Base-by-base conservation (phyloP, 2,888 invertebrate genomes). In the Trisateles emortualis region DNA sequence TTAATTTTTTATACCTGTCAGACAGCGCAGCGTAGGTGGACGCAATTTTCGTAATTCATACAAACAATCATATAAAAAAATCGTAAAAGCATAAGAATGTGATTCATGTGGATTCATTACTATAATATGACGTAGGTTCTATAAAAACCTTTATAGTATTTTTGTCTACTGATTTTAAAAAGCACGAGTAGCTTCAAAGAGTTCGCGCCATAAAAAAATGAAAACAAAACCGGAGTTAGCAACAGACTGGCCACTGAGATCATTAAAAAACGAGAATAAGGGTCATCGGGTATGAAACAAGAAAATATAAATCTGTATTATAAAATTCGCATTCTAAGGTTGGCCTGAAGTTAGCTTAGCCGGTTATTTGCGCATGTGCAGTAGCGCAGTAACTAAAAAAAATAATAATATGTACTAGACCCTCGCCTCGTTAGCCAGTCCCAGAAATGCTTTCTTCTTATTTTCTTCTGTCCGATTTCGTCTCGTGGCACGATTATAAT, bases 181-280 rank as follows among this genome's bases (percentile, higher is more conserved):
- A 53, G 38, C 47, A 59, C 67, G 57, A 64, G 59, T 55, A 50
- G 48, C 50, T 51, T 59, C 51, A 68, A 66, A 72, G 60, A 66
- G 52, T 35, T 53, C 49, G 43, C 29, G 59, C 61, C 59, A 48
- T 61, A 59, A 72, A 74, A 75, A 71, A 71, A 61, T 55, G 59
- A 72, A 77, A 78, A 71, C 69, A 72, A 75, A 79, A 78, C 59
- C 46, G 52, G 71, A 67, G 73, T 70, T 81, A 81, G 82, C 78
- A 80, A 82, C 82, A 76, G 74, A 64, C 74, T 72, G 72, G 68
- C 67, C 64, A 72, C 55, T 72, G 69, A 47, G 52, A 68, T 64
- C 70, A 68, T 68, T 72, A 72, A 73, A 73, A 75, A 74, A 63
- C 45, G 32, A 61, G 43, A 46, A 24, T 67, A 51, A 72, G 51